A percentile compares a stretch with the other conserved stretches of the same genome.
Evolutionary conservation across 2,888 invertebrate species (phyloP).

Genomic region (Drosophila fungiperda): DNA sequence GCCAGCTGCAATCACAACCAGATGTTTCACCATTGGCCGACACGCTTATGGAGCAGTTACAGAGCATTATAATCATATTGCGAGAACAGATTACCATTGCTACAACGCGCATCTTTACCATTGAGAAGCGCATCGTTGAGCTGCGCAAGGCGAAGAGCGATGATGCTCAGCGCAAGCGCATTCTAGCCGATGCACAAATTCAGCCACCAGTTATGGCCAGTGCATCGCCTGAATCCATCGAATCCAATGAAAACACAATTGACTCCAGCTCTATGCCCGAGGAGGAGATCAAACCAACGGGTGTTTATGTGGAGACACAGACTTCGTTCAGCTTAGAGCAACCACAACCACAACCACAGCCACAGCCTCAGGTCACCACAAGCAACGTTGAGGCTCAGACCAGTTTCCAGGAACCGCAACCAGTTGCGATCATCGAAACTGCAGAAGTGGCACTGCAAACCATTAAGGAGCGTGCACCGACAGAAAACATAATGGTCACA

Average conservation of each 20-base stretch:
- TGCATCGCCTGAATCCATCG: slow-evolving; percentile 79
- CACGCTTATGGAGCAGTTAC: slow-evolving; percentile 87
- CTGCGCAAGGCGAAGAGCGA: slow-evolving; percentile 72
- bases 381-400: slow-evolving; percentile 88
- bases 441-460: slow-evolving; percentile 83
- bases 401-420: slow-evolving; percentile 83
- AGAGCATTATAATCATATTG: slow-evolving; percentile 87
- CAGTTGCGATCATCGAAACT: slow-evolving; percentile 64
- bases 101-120: slow-evolving; percentile 87
- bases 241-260: slow-evolving; percentile 86
- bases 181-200: slow-evolving; percentile 77
- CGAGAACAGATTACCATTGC: slow-evolving; percentile 88
- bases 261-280: slow-evolving; percentile 91
- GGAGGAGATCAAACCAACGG: slow-evolving; percentile 86
- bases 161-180: slow-evolving; percentile 72
- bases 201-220: slow-evolving; percentile 55
- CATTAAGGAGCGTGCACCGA: slow-evolving; percentile 85
- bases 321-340: slow-evolving; percentile 87
- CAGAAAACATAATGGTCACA: slow-evolving; percentile 89
- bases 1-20: slow-evolving; percentile 85
- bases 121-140: slow-evolving; percentile 80
- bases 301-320: slow-evolving; percentile 88
- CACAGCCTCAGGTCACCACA: slow-evolving; percentile 30
- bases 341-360: slow-evolving; percentile 70
- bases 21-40: slow-evolving; percentile 86